phyloP scores from a whole-genome alignment of 1,140 invertebrate genomes.

The Orchesella cincta region DNA sequence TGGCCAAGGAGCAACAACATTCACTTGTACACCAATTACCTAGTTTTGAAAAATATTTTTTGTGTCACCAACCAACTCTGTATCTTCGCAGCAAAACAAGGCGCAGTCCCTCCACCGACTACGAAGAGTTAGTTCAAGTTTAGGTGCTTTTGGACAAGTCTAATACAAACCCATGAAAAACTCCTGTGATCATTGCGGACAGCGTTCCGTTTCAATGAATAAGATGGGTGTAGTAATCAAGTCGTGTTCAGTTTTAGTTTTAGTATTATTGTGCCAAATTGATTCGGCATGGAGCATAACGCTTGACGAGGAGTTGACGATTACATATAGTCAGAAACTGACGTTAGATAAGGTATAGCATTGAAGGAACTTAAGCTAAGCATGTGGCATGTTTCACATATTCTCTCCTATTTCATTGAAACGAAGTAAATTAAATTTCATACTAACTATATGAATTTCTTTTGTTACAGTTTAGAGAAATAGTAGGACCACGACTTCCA shows the following conservation, averaged over 20 bases:
- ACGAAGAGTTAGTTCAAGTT: no score
- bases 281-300: not conserved
- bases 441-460: not conserved
- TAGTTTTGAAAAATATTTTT: not conserved
- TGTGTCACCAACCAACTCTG: no score
- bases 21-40: conserved; percentile 16
- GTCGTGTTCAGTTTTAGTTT: conserved; percentile 13
- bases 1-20: conserved; percentile 19
- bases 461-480: not conserved
- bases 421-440: not conserved
- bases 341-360: conserved; percentile 22
- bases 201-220: no score
- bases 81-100: no score
- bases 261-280: not conserved
- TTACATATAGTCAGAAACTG: conserved; percentile 11
- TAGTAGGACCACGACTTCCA: not conserved
- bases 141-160: no score
- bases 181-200: no score
- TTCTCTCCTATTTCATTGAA: not conserved
- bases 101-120: no score
- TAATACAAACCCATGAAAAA: no score
- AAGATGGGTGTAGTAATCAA: not conserved
- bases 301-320: conserved; percentile 10
- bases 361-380: no score
- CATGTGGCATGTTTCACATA: not conserved